A percentile compares a stretch with the other conserved stretches of the same genome.
Evolutionary conservation across 37 sponge, comb jelly and placozoan species (phyloP).

Genomic region (Spongilla lacustris): DNA sequence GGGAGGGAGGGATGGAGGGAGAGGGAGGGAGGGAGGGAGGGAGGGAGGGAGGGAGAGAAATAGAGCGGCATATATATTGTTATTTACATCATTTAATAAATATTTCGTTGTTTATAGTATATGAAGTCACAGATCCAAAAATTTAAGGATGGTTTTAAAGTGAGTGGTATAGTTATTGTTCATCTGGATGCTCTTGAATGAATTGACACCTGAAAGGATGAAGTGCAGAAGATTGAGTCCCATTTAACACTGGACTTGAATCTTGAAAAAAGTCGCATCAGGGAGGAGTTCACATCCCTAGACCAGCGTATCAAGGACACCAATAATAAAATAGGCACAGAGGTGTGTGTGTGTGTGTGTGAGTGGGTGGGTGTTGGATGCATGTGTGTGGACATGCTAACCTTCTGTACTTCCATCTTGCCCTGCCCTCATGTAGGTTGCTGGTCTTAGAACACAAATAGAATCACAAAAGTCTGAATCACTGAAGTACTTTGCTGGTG

Average conservation of each 20-base stretch:
- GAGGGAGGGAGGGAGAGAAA: too few relatives aligned
- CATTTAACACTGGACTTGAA: slow-evolving; percentile 78
- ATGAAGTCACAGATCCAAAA: slow-evolving; percentile 37
- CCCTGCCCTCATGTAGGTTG: slow-evolving; percentile 45
- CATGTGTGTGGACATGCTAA: background rate
- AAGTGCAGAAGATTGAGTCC: slow-evolving; percentile 65
- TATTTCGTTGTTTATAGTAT: slow-evolving; percentile 18
- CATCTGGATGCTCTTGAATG: background rate
- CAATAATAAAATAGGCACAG: slow-evolving; percentile 67
- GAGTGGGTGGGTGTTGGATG: background rate
- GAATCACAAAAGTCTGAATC: slow-evolving; percentile 81
- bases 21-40: too few relatives aligned
- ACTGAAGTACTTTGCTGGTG: slow-evolving; percentile 81
- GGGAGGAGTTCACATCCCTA: slow-evolving; percentile 63
- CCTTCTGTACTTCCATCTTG: too few relatives aligned
- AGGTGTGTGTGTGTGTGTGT: slow-evolving; percentile 16
- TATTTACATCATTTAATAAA: too few relatives aligned
- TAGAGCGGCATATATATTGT: background rate
- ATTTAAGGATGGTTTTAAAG: slow-evolving; percentile 40
- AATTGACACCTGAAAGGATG: slow-evolving; percentile 57
- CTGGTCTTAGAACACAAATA: slow-evolving; percentile 70
- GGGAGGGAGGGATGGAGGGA: too few relatives aligned
- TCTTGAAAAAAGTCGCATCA: slow-evolving; percentile 78
- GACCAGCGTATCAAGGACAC: slow-evolving; percentile 74
- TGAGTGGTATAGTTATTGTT: background rate